Percentiles rank a stretch among this genome's conserved stretches.
These are phyloP conservation scores for Nephrotoma flavescens DNA, from an alignment of 2,888 invertebrate genomes.

Conservation along the genomic window DNA sequence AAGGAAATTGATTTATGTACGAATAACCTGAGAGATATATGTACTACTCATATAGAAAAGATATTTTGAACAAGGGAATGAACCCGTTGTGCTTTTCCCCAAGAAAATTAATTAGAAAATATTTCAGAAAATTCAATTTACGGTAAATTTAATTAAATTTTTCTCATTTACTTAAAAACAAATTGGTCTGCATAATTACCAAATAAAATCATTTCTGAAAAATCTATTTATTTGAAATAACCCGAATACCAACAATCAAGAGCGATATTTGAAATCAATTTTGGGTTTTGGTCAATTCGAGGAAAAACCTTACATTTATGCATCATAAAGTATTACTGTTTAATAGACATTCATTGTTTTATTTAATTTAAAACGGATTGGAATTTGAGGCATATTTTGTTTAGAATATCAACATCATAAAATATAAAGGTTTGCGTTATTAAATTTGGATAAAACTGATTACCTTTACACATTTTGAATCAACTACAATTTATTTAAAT, in stretches of 20 bases:
- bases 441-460: too few relatives aligned
- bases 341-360: too few relatives aligned
- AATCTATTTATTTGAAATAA: neutral
- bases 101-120: neutral
- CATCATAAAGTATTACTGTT: too few relatives aligned
- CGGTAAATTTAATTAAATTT: neutral
- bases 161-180: neutral
- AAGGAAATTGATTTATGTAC: neutral
- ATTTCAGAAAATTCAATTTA: neutral
- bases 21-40: neutral
- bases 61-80: neutral
- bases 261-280: neutral
- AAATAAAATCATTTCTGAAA: neutral
- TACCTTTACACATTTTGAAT: too few relatives aligned
- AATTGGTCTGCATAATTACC: neutral
- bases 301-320: too few relatives aligned
- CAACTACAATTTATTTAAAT: too few relatives aligned
- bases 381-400: too few relatives aligned
- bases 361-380: too few relatives aligned
- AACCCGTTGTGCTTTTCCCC: neutral
- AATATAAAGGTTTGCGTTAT: too few relatives aligned
- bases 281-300: neutral
- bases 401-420: too few relatives aligned
- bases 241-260: neutral
- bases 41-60: neutral